These are phyloP conservation scores for Drosophila ambigua DNA, from an alignment of 1,140 invertebrate species.

Conservation along the genomic window DNA sequence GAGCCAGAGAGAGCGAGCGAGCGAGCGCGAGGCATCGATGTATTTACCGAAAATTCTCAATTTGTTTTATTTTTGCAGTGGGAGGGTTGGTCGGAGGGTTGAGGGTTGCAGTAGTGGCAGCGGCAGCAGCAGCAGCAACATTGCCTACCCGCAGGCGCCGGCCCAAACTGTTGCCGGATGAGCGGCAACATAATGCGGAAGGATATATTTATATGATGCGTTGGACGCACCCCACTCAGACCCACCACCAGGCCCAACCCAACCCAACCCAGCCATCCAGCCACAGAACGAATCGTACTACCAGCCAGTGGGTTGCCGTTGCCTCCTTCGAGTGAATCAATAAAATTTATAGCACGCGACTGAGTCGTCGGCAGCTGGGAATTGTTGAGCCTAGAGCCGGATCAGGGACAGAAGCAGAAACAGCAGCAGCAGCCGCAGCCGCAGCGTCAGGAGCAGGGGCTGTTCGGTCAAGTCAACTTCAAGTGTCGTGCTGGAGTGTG, in stretches of 20 bases:
- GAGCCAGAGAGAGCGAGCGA: constrained; percentile 5
- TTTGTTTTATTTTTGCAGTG: constrained; percentile 1
- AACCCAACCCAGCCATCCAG: neutral
- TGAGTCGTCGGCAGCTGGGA: constrained; percentile 57
- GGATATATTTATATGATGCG: constrained; percentile 80
- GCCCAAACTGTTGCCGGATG: constrained; percentile 76
- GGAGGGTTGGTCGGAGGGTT: constrained; percentile 20
- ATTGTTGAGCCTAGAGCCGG: constrained; percentile 65
- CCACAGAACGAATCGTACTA: neutral
- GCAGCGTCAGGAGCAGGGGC: neutral
- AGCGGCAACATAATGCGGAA: constrained; percentile 78
- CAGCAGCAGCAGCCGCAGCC: neutral
- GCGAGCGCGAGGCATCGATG: neutral
- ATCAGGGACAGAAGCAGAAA: neutral
- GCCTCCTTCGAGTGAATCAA: constrained; percentile 45
- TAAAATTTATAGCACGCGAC: constrained; percentile 79
- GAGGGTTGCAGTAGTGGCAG: constrained; percentile 40
- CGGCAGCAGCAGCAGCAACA: constrained; percentile 7
- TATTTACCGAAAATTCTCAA: constrained; percentile 22
- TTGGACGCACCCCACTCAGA: constrained; percentile 31
- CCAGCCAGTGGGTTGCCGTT: constrained; percentile 7
- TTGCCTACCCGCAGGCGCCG: constrained; percentile 78
- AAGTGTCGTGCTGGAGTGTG: constrained; percentile 65
- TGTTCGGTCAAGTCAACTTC: constrained; percentile 67
- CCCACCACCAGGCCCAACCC: constrained; percentile 44